A percentile compares a stretch with the other conserved stretches of the same genome.
These are phyloP conservation scores for Echinometra lucunter DNA, from an alignment of 53 echinoderm and acorn worm genomes.

Conservation along the genomic window DNA sequence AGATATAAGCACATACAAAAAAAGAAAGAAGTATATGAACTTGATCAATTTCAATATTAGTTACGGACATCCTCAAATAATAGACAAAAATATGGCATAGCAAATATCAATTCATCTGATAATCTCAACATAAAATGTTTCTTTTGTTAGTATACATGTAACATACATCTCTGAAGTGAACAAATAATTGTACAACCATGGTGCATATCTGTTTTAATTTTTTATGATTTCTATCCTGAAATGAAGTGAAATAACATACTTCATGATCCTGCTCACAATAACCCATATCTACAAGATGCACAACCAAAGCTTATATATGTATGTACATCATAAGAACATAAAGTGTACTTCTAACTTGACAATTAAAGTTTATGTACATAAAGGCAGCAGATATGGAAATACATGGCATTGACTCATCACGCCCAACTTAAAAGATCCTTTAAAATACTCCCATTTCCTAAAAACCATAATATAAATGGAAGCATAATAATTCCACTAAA, in stretches of 20 bases:
- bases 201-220: background rate
- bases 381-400: slow-evolving; percentile 20
- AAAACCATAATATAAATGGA: background rate
- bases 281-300: background rate
- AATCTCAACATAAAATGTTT: background rate
- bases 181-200: background rate
- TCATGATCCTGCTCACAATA: background rate
- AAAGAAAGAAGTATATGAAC: background rate
- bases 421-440: background rate
- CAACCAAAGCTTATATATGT: background rate
- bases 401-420: background rate
- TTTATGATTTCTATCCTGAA: background rate
- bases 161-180: background rate
- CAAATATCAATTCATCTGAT: background rate
- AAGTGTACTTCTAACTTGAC: background rate
- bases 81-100: background rate
- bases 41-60: background rate
- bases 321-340: background rate
- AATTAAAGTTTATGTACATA: slow-evolving; percentile 9
- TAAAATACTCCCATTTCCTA: background rate
- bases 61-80: background rate
- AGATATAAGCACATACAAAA: background rate
- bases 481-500: slow-evolving; percentile 5
- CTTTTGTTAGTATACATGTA: background rate
- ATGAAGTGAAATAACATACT: background rate